A percentile compares a stretch with the other conserved stretches of the same genome.
phyloP scores from a whole-genome alignment of 1,140 invertebrate species.

The Littorina saxatilis region DNA sequence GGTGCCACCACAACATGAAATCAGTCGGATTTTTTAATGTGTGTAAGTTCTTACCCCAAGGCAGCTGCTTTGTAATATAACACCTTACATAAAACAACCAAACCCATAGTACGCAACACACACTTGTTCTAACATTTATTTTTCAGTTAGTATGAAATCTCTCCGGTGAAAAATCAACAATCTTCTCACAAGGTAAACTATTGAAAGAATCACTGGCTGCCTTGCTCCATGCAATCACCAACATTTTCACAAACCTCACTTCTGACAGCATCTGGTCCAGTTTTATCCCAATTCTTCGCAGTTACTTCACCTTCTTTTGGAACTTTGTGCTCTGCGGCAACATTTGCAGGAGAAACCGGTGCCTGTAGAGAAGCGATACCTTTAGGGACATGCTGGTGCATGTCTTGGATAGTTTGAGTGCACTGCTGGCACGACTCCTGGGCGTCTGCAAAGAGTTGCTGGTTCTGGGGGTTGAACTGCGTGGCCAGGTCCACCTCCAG shows the following conservation, averaged over 20 bases:
- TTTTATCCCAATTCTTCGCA: not conserved
- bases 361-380: not conserved
- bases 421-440: constrained; percentile 54
- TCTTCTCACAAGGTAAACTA: too few relatives aligned
- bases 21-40: too few relatives aligned
- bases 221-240: not conserved
- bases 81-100: too few relatives aligned
- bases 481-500: constrained; percentile 64
- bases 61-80: too few relatives aligned
- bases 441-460: constrained; percentile 43
- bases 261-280: not conserved
- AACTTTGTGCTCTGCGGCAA: not conserved
- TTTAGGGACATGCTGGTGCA: not conserved
- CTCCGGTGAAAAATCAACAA: too few relatives aligned
- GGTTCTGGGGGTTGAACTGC: constrained; percentile 64
- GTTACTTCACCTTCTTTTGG: not conserved
- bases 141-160: too few relatives aligned
- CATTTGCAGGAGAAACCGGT: not conserved
- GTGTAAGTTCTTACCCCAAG: too few relatives aligned
- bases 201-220: not conserved
- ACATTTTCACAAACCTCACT: too few relatives aligned
- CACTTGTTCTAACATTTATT: too few relatives aligned
- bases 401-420: not conserved
- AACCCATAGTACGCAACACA: too few relatives aligned
- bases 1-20: too few relatives aligned